Evolutionary conservation across 2,888 invertebrate genomes (phyloP).

Genomic region (Phasia obesa): DNA sequence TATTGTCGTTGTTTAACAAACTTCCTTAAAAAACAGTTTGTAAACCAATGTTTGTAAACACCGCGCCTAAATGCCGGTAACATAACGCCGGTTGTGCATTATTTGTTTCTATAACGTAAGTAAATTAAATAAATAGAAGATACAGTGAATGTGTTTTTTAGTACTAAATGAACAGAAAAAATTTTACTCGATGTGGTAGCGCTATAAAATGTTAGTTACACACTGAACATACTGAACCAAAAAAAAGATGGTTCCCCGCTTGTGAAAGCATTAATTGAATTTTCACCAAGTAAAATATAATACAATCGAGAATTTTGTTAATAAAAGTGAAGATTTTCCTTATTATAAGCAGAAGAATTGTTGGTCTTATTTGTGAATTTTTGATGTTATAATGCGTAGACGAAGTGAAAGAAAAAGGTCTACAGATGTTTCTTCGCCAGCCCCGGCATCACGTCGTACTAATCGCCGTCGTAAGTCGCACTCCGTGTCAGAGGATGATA

Average conservation of each 20-base stretch:
- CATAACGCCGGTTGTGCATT: conserved; percentile 41
- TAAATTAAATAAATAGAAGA: too few species aligned
- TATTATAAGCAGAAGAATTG: conserved; percentile 24
- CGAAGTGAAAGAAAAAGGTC: conserved; percentile 88
- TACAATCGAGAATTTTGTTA: conserved; percentile 25
- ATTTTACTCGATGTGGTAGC: background rate
- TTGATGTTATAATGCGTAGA: conserved; percentile 85
- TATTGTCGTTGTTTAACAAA: conserved; percentile 12
- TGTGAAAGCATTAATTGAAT: conserved; percentile 66
- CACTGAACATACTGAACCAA: conserved; percentile 49
- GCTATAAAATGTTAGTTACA: background rate
- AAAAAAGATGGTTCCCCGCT: conserved; percentile 69
- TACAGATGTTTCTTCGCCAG: conserved; percentile 85
- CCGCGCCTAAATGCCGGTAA: conserved; percentile 43
- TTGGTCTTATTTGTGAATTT: conserved; percentile 16
- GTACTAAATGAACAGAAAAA: background rate
- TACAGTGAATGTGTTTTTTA: background rate
- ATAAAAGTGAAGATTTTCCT: conserved; percentile 15
- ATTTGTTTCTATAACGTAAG: too few species aligned
- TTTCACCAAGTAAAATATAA: conserved; percentile 46
- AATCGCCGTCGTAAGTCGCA: conserved; percentile 76
- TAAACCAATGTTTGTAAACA: conserved; percentile 38
- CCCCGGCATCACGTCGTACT: conserved; percentile 80
- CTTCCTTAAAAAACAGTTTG: conserved; percentile 3
- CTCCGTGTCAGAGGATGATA: conserved; percentile 75